These are phyloP conservation scores for Eulemur mongoz DNA, from an alignment of 2,797 vertebrate species.

Conservation along the genomic window DNA sequence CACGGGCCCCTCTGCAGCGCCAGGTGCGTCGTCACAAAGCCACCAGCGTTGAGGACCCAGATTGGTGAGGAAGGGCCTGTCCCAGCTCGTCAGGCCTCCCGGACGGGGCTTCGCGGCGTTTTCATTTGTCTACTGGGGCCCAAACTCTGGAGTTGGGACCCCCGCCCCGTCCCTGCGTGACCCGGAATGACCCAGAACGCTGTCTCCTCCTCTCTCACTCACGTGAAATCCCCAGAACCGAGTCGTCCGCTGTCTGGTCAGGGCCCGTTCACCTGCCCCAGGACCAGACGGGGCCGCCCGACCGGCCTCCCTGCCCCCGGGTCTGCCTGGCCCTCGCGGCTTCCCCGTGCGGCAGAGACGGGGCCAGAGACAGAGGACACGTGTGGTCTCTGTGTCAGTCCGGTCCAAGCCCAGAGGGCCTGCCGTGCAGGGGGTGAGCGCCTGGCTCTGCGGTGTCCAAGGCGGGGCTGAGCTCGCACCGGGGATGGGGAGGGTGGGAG, in stretches of 20 bases:
- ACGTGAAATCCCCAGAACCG: accelerated
- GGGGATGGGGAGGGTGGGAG: accelerated
- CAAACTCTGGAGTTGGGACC: neutral
- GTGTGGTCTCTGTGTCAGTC: neutral
- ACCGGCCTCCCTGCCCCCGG: neutral
- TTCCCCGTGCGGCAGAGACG: neutral
- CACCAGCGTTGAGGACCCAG: accelerated
- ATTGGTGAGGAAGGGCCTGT: neutral
- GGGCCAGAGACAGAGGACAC: neutral
- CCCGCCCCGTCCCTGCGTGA: accelerated
- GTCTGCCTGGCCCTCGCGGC: neutral
- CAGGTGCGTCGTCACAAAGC: neutral
- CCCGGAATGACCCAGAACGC: neutral
- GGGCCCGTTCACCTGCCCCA: no score
- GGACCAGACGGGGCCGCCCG: neutral
- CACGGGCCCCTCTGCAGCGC: neutral
- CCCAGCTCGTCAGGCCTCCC: neutral
- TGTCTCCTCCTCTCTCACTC: conserved; percentile 35
- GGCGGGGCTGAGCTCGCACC: accelerated
- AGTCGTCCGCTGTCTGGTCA: accelerated
- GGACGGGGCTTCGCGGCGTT: neutral
- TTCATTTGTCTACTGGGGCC: accelerated
- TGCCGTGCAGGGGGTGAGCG: accelerated
- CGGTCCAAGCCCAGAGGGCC: no score
- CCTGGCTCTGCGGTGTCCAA: no score